Base-by-base conservation (phyloP, 2,113 vertebrate species). In the Gila orcuttii region DNA sequence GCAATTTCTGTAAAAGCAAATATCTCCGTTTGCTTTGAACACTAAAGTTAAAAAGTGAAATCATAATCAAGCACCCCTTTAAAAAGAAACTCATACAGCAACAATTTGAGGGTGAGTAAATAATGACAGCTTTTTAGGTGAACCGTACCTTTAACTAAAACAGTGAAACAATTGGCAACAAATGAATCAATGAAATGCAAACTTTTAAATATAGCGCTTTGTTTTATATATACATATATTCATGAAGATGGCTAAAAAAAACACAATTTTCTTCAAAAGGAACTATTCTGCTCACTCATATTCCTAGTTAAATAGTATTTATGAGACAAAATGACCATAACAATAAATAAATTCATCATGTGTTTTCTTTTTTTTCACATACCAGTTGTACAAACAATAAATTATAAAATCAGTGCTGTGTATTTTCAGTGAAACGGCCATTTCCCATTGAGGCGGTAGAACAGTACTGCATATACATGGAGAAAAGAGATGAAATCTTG, bases 341-440 rank as follows among this genome's bases (percentile, higher is more conserved):
- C 86, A 97, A 99, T 99, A 99, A 99, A 99, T 99, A 98, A 96
- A 95, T 94, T 96, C 93, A 95, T 97, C 95, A 96, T 94, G 95
- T 96, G 94, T 89, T 76, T 96, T 92, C 2, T 87, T 96, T 96
- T 96, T 96, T 94, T 93, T 97, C 96, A 98, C 97, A 97, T 96
- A 96, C 91, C 89, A 96, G 95, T 97, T 97, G 94, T 96, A 97
- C 96, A 98, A 96, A 99, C 94, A 98, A 98, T 99, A 99, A 99
- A 97, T 99, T 98, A 99, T 97, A 96, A 97, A 95, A 96, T 99
- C 98, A 99, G 98, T 99, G 98, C 97, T 96, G 94, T 93, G 93
- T 95, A 76, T 96, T 93, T 91, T 93, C 88, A 89, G 88, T 84
- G 52, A 90, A 88, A 88, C 73, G 77, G 89, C 89, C 87, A 88